phyloP scores from a whole-genome alignment of 2,113 vertebrate species.

The Brachirus orientalis region DNA sequence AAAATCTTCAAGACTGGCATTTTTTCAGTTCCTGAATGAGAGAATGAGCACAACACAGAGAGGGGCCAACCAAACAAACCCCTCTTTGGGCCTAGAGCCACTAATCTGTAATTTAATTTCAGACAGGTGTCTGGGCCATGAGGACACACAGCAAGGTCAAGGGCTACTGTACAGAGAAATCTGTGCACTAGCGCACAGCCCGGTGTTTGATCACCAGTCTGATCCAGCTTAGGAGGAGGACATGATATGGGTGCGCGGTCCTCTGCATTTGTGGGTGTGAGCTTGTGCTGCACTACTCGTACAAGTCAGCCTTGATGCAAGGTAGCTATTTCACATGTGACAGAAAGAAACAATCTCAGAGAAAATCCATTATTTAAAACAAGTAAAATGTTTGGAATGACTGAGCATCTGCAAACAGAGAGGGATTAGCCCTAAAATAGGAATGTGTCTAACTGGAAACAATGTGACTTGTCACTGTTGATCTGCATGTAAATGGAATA shows the following conservation, averaged over 20 bases:
- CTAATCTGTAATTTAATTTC: conserved; percentile 83
- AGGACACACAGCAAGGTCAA: conserved; percentile 77
- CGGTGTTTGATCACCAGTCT: conserved; percentile 69
- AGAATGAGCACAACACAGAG: conserved; percentile 55
- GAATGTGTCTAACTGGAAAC: conserved; percentile 57
- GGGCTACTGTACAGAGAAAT: conserved; percentile 73
- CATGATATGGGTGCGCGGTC: conserved; percentile 10
- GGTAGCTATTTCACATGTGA: conserved; percentile 60
- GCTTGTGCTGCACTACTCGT: conserved; percentile 20
- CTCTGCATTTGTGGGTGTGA: too few relatives aligned
- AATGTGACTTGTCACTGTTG: conserved; percentile 66
- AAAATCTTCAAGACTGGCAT: conserved; percentile 50
- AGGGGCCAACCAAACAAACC: conserved; percentile 74
- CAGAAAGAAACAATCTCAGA: conserved; percentile 66
- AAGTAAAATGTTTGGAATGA: conserved; percentile 72
- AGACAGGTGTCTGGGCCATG: conserved; percentile 66
- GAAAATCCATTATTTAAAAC: conserved; percentile 77
- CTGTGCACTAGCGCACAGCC: conserved; percentile 58
- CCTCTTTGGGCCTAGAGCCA: conserved; percentile 64
- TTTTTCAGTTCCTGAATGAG: conserved; percentile 47
- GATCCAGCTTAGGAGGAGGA: conserved; percentile 60
- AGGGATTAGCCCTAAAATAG: conserved; percentile 69
- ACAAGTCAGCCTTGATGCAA: conserved; percentile 56
- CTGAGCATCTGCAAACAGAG: conserved; percentile 69
- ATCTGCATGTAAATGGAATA: conserved; percentile 75